Evolutionary conservation across 2,888 invertebrate genomes (phyloP), one percentile per base, ranked within the genome.

Genomic region (Hedya salicella): DNA sequence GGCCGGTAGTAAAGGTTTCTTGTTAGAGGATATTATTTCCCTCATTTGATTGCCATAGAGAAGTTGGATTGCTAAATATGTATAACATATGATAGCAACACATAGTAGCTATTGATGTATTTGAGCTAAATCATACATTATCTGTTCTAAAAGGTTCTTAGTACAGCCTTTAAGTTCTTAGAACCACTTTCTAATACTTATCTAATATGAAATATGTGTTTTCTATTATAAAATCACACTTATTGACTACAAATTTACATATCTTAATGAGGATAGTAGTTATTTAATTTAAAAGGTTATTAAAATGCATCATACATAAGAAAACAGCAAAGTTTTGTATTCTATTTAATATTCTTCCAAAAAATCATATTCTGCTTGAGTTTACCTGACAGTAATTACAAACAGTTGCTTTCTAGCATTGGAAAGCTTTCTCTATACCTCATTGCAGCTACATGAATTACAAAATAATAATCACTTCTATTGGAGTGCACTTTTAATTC

Each of bases 1-100:
- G 17, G 30, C 54, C 30, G 30, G 17, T 17, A 30, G 17, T 32
- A 19, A n/a, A n/a, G 36, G n/a, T 9, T 32, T 39, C 36, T 49
- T 56, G 56, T 56, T 25, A 49, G 48, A 56, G 16, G 19, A 25
- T 42, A 44, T 30, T 32, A 32, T 44, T 30, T 30, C 56, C 17
- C 17, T 16, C n/a, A 17, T 57, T 57, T 16, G 17, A 44, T 21
- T 40, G 25, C 25, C 16, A 56, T 56, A 32, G 30, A 8, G 8
- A 44, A 57, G 44, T 30, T 44, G 14, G 30, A 30, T 21, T 54
- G 25, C 32, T 30, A n/a, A n/a, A n/a, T n/a, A n/a, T n/a, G n/a
- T n/a, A 6, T 21, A 40, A 36, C 36, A 36, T 25, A 4, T 54
- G 25, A 42, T 17, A 56, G 54, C 54, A 25, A 56, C 25, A 42